Evolutionary conservation across 2,888 invertebrate genomes (phyloP).

Genomic region (Hypena proboscidalis): DNA sequence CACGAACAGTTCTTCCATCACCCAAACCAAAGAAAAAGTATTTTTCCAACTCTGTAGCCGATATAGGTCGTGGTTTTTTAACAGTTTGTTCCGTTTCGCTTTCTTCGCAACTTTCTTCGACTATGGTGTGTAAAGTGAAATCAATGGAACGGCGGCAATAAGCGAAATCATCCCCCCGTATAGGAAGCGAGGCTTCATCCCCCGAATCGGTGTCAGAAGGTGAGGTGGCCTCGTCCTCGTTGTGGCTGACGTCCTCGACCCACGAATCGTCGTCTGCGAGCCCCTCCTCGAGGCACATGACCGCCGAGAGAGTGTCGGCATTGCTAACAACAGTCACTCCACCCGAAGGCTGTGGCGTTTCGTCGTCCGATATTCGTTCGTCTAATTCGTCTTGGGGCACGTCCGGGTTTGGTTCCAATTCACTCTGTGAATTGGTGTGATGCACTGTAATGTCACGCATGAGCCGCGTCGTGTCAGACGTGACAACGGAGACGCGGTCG

Average conservation of each 20-base stretch:
- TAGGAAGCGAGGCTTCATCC: conserved; percentile 88
- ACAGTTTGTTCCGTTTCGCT: conserved; percentile 91
- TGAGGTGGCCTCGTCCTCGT: conserved; percentile 90
- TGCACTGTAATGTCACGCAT: conserved; percentile 88
- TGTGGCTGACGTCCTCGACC: conserved; percentile 95
- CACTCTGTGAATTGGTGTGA: conserved; percentile 87
- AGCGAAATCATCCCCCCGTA: conserved; percentile 92
- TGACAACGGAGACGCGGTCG: conserved; percentile 90
- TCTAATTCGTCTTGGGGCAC: conserved; percentile 68
- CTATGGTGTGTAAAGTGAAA: conserved; percentile 96
- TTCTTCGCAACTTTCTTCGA: conserved; percentile 97
- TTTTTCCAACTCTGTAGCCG: conserved; percentile 94
- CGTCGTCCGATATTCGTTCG: conserved; percentile 77
- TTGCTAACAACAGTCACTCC: conserved; percentile 90
- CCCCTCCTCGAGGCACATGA: conserved; percentile 92
- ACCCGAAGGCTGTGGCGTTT: conserved; percentile 77
- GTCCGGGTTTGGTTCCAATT: conserved; percentile 59
- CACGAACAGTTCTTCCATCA: conserved; percentile 86
- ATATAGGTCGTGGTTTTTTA: conserved; percentile 88
- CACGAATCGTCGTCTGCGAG: conserved; percentile 96
- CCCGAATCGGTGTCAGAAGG: conserved; percentile 89
- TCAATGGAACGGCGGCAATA: conserved; percentile 94
- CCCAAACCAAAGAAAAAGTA: conserved; percentile 95
- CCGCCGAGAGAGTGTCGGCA: conserved; percentile 88
- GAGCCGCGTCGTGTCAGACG: conserved; percentile 90